Evolutionary conservation across 2,113 vertebrate genomes (phyloP), one percentile per base, ranked within the genome.

Genomic region (Bufo bufo): DNA sequence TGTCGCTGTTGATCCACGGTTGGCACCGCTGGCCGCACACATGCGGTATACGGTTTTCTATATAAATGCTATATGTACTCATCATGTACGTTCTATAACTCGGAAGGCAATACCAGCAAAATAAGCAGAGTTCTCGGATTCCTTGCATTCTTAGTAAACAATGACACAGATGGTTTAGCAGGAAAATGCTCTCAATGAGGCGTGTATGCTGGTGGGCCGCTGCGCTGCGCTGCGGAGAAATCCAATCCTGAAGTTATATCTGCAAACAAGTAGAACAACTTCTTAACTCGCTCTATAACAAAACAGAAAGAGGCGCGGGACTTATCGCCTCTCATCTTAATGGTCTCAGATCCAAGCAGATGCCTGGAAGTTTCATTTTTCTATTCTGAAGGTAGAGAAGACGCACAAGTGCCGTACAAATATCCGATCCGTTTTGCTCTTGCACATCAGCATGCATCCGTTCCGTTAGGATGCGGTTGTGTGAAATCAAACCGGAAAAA

Each of bases 151-250:
- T 82, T 75, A 61, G 66, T 82, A 87, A 87, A 87, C 86, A 87
- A 82, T 82, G 86, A 87, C 54, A 87, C 86, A 87, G 86, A 82
- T 87, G 86, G 66, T 87, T 87, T 82, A 87, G 65, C 86, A 59
- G 79, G 72, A 74, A 63, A 82, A 87, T 87, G 86, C 43, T 87
- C 78, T 82, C 79, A 87, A 87, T 87, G 86, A 87, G 86, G 78
- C 78, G 54, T 79, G 13, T n/a, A 79, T 43, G 85, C 85, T 78
- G 75, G 47, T n/a, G 47, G 69, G 58, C 77, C 52, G 45, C 20
- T 58, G 49, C 77, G 43, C 54, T 56, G 20, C 77, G 43, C 9
- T 43, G 6, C 59, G 23, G 45, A 69, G 63, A 81, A 72, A 71
- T 61, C 11, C 12, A 82, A 82, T 74, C 9, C 63, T 50, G 13